phyloP scores from a whole-genome alignment of 2,888 invertebrate genomes.

The Stenoptilia bipunctidactyla region DNA sequence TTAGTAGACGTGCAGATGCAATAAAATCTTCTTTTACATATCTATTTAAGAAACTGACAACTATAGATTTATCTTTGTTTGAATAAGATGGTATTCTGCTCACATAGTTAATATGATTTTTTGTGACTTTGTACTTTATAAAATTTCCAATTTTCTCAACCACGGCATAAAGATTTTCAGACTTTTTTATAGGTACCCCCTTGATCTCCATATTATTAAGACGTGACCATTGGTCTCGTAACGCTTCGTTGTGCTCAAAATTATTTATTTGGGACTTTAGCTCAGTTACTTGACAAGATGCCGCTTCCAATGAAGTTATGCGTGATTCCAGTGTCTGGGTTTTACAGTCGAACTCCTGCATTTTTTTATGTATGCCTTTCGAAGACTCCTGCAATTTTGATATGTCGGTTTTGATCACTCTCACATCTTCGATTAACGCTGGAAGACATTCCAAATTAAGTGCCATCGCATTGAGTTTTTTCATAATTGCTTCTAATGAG shows the following conservation, averaged over 20 bases:
- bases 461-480: not conserved
- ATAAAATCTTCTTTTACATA: conserved; percentile 12
- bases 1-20: conserved; percentile 7
- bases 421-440: not conserved
- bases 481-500: not conserved
- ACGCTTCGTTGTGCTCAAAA: too few species aligned
- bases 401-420: not conserved
- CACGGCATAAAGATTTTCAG: conserved; percentile 3
- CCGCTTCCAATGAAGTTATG: too few species aligned
- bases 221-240: conserved; percentile 1
- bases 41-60: conserved; percentile 9
- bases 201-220: conserved; percentile 5
- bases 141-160: not conserved
- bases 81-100: conserved; percentile 5
- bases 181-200: conserved; percentile 1
- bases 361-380: too few species aligned
- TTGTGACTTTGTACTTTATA: not conserved
- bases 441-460: not conserved
- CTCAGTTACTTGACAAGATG: too few species aligned
- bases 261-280: too few species aligned
- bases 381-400: too few species aligned
- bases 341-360: not conserved
- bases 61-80: conserved; percentile 9
- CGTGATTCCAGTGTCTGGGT: too few species aligned
- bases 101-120: conserved; percentile 8